phyloP scores from a whole-genome alignment of 2,888 invertebrate genomes.

The Shargacucullia verbasci region DNA sequence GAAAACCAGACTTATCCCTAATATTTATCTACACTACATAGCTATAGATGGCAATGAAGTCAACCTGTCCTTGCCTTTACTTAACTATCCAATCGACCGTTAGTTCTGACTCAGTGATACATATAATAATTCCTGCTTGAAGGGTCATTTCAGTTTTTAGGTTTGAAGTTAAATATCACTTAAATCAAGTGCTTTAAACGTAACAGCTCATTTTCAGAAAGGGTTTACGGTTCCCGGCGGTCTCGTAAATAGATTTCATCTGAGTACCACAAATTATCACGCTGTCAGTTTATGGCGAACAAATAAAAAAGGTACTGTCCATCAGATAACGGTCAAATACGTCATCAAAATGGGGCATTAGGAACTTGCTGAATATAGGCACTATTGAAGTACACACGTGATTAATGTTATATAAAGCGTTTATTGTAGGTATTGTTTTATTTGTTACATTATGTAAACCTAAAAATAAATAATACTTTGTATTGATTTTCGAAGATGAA shows the following conservation, averaged over 20 bases:
- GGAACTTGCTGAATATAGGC: background rate
- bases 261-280: conserved; percentile 24
- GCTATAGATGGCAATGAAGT: too few species aligned
- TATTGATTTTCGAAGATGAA: conserved; percentile 1
- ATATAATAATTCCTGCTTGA: too few species aligned
- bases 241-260: conserved; percentile 23
- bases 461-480: too few species aligned
- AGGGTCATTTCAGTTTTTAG: conserved; percentile 8
- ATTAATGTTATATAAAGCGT: too few species aligned
- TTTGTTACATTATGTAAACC: too few species aligned
- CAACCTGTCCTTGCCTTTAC: too few species aligned
- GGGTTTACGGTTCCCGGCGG: conserved; percentile 20
- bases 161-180: conserved; percentile 18
- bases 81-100: too few species aligned
- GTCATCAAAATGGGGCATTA: conserved; percentile 23
- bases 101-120: too few species aligned
- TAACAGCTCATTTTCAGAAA: conserved; percentile 18
- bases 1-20: too few species aligned
- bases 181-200: conserved; percentile 26
- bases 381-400: too few species aligned
- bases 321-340: conserved; percentile 19
- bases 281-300: conserved; percentile 34
- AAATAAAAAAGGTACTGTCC: conserved; percentile 33
- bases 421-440: too few species aligned
- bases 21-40: too few species aligned